Conservation (phyloP, 2,888 invertebrate genomes). For the Drosophila silvestris region DNA sequence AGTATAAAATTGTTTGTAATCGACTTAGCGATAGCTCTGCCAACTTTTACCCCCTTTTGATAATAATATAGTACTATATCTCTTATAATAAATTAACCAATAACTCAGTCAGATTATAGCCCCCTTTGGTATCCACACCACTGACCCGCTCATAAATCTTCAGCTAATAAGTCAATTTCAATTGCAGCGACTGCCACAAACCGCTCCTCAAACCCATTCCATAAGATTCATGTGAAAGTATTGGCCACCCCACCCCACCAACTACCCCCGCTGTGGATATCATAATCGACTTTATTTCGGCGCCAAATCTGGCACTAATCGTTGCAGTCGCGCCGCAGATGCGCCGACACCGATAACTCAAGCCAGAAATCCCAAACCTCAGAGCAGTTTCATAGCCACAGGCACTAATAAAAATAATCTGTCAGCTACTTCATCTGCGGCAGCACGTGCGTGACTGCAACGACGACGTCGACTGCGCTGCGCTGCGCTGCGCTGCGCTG, state of each 20-base stretch:
- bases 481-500: slow-evolving; percentile 23
- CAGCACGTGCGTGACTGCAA: slow-evolving; percentile 70
- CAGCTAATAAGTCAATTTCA: slow-evolving; percentile 62
- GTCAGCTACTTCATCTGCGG: slow-evolving; percentile 68
- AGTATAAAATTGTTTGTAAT: background rate
- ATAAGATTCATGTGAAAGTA: slow-evolving; percentile 61
- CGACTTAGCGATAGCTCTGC: background rate
- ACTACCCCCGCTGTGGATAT: background rate
- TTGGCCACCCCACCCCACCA: too few species aligned
- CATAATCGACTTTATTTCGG: slow-evolving; percentile 41
- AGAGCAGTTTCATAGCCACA: slow-evolving; percentile 29
- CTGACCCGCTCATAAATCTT: slow-evolving; percentile 32
- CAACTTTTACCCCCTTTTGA: background rate
- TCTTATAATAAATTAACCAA: background rate
- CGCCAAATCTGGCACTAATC: slow-evolving; percentile 50
- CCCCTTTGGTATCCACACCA: slow-evolving; percentile 15
- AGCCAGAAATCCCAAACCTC: slow-evolving; percentile 10
- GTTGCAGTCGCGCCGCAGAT: slow-evolving; percentile 39
- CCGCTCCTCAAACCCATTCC: slow-evolving; percentile 1
- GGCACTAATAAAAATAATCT: slow-evolving; percentile 68
- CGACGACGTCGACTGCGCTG: slow-evolving; percentile 27
- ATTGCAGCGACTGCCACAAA: slow-evolving; percentile 11
- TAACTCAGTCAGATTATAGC: background rate
- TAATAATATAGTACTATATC: background rate
- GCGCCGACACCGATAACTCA: slow-evolving; percentile 53